Evolutionary conservation across 2,113 vertebrate genomes (phyloP).

Genomic region (Bombycilla garrulus): DNA sequence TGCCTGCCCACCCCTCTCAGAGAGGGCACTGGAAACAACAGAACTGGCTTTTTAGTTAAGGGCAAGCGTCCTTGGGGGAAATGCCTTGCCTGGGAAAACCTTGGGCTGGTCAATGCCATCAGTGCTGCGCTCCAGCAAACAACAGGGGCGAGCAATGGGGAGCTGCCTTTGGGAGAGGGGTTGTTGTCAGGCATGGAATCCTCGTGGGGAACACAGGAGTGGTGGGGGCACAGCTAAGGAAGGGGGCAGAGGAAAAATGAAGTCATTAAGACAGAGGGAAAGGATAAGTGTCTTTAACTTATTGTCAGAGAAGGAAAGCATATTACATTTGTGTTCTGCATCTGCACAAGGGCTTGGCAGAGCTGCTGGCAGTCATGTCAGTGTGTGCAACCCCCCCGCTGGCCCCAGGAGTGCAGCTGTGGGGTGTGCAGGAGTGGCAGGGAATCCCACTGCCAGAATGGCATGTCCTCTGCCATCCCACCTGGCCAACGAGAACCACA

Average conservation of each 20-base stretch:
- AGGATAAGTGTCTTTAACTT: background rate
- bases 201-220: background rate
- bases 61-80: fast-evolving
- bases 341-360: background rate
- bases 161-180: background rate
- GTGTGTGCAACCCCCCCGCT: fast-evolving
- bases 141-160: fast-evolving
- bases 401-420: background rate
- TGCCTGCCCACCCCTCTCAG: background rate
- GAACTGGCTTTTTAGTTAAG: background rate
- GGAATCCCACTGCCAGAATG: background rate
- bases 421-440: background rate
- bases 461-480: background rate
- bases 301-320: background rate
- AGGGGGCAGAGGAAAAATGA: background rate
- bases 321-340: background rate
- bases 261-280: background rate
- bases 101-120: background rate
- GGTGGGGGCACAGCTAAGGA: background rate
- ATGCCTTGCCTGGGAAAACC: background rate
- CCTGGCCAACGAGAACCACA: background rate
- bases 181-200: background rate
- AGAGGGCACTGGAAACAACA: background rate
- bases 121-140: fast-evolving
- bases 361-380: background rate